phyloP scores from a whole-genome alignment of 2,888 invertebrate genomes.

The Aspidiotus rigidus region DNA sequence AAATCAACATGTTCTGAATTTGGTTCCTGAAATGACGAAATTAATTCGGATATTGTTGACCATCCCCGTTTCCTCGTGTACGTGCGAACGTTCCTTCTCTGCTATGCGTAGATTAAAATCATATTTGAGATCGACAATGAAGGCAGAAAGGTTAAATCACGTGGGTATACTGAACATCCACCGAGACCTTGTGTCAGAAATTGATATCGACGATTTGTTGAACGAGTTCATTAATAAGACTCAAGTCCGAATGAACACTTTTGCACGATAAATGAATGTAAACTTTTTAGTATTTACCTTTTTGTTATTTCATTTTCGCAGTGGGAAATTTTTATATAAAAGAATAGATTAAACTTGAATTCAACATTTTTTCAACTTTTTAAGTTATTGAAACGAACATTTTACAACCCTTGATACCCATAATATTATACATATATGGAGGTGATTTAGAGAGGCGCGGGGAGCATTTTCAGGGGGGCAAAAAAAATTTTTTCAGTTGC shows the following conservation, averaged over 20 bases:
- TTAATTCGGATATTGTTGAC: conserved; percentile 18
- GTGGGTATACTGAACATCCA: conserved; percentile 10
- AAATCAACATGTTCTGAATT: conserved; percentile 2
- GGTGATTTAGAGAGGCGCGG: too few species aligned
- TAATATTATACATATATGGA: too few species aligned
- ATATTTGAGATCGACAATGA: conserved; percentile 20
- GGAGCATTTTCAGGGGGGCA: too few species aligned
- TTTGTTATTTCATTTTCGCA: too few species aligned
- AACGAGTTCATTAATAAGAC: background rate
- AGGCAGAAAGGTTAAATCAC: conserved; percentile 16
- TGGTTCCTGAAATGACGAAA: background rate
- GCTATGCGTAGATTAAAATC: conserved; percentile 15
- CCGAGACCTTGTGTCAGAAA: conserved; percentile 1
- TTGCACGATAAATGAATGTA: too few species aligned
- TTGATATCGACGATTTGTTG: background rate
- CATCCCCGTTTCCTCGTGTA: conserved; percentile 21
- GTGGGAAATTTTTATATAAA: too few species aligned
- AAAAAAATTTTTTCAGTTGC: too few species aligned
- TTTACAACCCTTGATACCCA: too few species aligned
- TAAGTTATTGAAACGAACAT: too few species aligned
- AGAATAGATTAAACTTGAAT: too few species aligned
- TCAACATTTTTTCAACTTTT: too few species aligned
- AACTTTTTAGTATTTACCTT: too few species aligned
- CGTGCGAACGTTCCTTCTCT: conserved; percentile 13
- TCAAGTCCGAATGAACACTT: conserved; percentile 1